phyloP scores from a whole-genome alignment of 2,888 invertebrate species.

The Phania funesta region DNA sequence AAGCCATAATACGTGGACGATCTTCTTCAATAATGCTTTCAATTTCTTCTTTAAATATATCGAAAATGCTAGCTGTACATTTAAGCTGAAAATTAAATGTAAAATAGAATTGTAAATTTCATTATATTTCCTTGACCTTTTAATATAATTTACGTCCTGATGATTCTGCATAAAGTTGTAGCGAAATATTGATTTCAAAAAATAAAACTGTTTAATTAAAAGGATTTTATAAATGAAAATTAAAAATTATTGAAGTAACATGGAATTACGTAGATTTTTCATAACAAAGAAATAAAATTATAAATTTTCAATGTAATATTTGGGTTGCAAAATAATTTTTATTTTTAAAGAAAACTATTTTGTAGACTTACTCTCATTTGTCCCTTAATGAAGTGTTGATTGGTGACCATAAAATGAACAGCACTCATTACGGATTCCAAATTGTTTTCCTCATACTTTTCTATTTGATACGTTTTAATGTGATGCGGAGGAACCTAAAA shows the following conservation, averaged over 20 bases:
- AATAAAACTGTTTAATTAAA: background rate
- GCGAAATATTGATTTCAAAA: no score
- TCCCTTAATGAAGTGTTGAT: constrained; percentile 78
- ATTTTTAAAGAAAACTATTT: no score
- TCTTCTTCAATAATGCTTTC: constrained; percentile 80
- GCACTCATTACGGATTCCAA: constrained; percentile 79
- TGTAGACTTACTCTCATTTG: constrained; percentile 76
- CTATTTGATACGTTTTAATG: constrained; percentile 79
- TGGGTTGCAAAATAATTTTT: no score
- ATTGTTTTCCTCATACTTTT: constrained; percentile 77
- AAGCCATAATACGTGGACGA: constrained; percentile 79
- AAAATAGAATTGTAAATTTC: background rate
- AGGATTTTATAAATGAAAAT: no score
- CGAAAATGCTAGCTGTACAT: constrained; percentile 79
- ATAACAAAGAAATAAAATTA: no score
- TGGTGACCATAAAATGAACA: constrained; percentile 79
- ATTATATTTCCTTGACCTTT: no score
- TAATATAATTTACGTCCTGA: no score
- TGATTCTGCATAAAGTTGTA: no score
- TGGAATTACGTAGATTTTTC: no score
- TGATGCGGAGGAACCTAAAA: constrained; percentile 78
- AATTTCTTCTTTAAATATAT: constrained; percentile 80
- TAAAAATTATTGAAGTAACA: background rate
- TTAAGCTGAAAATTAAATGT: constrained; percentile 74
- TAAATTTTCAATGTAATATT: no score